Evolutionary conservation across 2,797 vertebrate species (phyloP).

Genomic region (Emys orbicularis): DNA sequence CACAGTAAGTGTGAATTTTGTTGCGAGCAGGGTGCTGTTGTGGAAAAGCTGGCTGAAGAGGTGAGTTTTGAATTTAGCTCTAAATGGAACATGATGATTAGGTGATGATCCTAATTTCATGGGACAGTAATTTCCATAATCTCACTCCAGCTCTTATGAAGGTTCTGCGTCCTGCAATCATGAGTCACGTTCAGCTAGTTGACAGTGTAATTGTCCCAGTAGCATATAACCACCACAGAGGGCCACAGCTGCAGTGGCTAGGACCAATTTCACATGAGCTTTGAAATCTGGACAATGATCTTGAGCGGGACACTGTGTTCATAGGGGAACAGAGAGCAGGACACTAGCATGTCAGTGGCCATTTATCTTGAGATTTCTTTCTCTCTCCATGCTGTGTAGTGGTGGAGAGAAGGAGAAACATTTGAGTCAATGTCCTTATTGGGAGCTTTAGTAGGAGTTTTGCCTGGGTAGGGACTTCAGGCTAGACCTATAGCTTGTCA

Average conservation of each 20-base stretch:
- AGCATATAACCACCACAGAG: neutral
- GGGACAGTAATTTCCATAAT: rapidly evolving
- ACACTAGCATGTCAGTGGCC: neutral
- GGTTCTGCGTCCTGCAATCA: neutral
- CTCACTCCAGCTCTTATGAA: neutral
- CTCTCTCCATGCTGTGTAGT: neutral
- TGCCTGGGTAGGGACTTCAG: neutral
- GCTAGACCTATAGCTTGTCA: rapidly evolving
- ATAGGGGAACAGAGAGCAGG: neutral
- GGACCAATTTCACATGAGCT: neutral
- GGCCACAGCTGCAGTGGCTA: neutral
- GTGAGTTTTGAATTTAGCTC: neutral
- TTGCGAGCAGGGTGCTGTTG: neutral
- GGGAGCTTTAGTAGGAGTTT: neutral
- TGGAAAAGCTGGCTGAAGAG: neutral
- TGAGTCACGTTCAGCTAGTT: neutral
- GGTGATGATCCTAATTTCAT: rapidly evolving
- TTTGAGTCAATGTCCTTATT: neutral
- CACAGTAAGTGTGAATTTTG: no score
- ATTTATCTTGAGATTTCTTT: neutral
- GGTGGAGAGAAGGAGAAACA: neutral
- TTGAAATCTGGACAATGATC: neutral
- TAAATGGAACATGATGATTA: neutral
- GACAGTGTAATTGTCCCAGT: neutral
- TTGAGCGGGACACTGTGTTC: neutral